Base-by-base conservation (phyloP, 2,888 invertebrate species). In the Sinelater perroti region DNA sequence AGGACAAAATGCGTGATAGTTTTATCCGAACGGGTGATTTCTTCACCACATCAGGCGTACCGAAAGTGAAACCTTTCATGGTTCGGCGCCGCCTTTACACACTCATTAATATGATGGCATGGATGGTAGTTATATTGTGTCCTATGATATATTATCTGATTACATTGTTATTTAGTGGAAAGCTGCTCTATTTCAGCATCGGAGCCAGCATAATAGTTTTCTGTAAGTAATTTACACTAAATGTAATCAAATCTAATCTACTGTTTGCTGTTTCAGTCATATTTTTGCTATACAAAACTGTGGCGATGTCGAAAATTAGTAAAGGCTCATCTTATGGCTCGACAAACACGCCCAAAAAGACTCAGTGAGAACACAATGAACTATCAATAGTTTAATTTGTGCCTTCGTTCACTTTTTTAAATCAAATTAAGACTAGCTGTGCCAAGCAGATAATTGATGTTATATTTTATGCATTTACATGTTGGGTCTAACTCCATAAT, bases 271-370 rank as follows among this genome's bases (percentile, higher is more conserved):
- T 38, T 40, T 0, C 84, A 93, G 93, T 93, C 80, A 89, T 87
- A 76, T 77, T 88, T 64, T 79, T 91, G 17, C 85, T 93, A 78
- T 86, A 89, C 70, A 89, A 90, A 76, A 86, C 90, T 36, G 90
- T 94, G 69, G 89, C 89, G 46, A 88, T 91, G 86, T 90, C 93
- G 1, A 87, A 92, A 78, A 92, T 93, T 68, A 90, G 89, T 73
- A 89, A 90, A 78, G 90, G 87, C 28, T 93, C 93, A 18, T 88
- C 88, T 3, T 94, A 93, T 74, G 93, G 93, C 61, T 40, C 38
- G 36, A 80, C 84, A 46, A 83, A 80, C 62, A 82, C 83, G 57
- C 80, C 82, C 67, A 84, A 83, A 73, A 79, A 80, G 66, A 68
- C 62, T 49, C 70, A 77, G 54, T 78, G 67, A 67, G 30, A 8